Conservation (phyloP, 2,888 invertebrate genomes). For the Apodemia zela region DNA sequence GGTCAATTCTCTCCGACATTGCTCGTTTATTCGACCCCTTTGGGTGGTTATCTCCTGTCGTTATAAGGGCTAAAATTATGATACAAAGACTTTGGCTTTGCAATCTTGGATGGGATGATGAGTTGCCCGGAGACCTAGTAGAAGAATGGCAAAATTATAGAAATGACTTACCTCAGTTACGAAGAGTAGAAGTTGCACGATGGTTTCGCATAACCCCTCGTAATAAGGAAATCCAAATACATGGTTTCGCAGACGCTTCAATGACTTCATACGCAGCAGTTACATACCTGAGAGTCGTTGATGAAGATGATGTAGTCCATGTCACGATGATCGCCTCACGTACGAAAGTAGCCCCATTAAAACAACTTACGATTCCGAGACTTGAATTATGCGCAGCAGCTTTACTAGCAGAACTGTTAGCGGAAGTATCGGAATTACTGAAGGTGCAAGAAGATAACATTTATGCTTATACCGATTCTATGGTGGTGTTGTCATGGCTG, state of each 20-base stretch:
- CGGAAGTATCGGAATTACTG: conserved; percentile 24
- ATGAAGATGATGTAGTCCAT: neutral
- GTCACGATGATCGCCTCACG: conserved; percentile 9
- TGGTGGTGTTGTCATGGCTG: conserved; percentile 28
- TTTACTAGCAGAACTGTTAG: conserved; percentile 25
- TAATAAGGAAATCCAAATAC: conserved; percentile 7
- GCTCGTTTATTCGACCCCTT: conserved; percentile 26
- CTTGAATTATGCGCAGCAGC: conserved; percentile 35
- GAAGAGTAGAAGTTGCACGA: conserved; percentile 7
- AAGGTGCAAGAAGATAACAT: neutral
- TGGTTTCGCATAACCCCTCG: conserved; percentile 8
- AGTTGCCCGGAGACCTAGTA: neutral
- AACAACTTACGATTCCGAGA: conserved; percentile 32
- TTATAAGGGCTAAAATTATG: conserved; percentile 20
- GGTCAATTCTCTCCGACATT: conserved; percentile 24
- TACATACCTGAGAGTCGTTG: conserved; percentile 12
- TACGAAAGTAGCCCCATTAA: conserved; percentile 32
- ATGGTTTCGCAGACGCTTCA: conserved; percentile 19
- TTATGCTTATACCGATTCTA: conserved; percentile 7
- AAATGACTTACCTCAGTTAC: conserved; percentile 2
- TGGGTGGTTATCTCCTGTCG: conserved; percentile 23
- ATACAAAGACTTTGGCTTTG: conserved; percentile 8
- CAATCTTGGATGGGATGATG: conserved; percentile 6
- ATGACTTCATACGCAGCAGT: conserved; percentile 19
- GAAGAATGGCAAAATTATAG: conserved; percentile 6